Base-by-base conservation (phyloP, 2,888 invertebrate genomes). In the Biston stratarius region DNA sequence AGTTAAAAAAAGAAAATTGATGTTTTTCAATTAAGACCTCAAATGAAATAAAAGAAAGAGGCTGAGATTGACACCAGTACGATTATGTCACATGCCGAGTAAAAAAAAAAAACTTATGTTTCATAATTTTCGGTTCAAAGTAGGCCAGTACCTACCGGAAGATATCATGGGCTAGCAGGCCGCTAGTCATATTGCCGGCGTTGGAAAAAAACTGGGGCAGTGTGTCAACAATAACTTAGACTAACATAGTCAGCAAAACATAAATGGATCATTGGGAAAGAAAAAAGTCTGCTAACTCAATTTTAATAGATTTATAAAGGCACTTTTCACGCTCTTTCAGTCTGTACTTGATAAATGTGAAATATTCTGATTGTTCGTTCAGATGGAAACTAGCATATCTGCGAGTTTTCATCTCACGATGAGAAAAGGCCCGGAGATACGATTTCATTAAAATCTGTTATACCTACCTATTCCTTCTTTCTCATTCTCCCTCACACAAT, bases 51-150 rank as follows among this genome's bases (percentile, higher is more conserved):
- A 42, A 47, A 15, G 36, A 76, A 14, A 51, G 49, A 64, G 49
- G 34, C 10, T 14, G 40, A 48, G 42, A 15, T 57, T 55, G 61
- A 42, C 58, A 58, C 45, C 49, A 42, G 58, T 55, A 63, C 44
- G 49, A 45, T 67, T 67, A 62, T 65, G 59, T 69, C 63, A 63
- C 60, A 58, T 64, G 53, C 44, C 15, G 14, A 59, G 53, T 42
- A 62, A 66, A 53, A 61, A 64, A 51, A 59, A 55, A 51, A 56
- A 56, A 67, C 59, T 40, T 59, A 63, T 45, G 59, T 60, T 60
- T 67, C 62, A 59, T 60, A 67, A 67, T 67, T 67, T 67, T 55
- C 63, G 67, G 45, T 67, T 15, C 15, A 10, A 67, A 55, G 59
- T 67, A 60, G 63, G 49, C 36, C 62, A 60, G 49, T 40, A 36